Evolutionary conservation across 1,140 invertebrate species (phyloP).

Genomic region (Pseudomyrmex cubaensis): DNA sequence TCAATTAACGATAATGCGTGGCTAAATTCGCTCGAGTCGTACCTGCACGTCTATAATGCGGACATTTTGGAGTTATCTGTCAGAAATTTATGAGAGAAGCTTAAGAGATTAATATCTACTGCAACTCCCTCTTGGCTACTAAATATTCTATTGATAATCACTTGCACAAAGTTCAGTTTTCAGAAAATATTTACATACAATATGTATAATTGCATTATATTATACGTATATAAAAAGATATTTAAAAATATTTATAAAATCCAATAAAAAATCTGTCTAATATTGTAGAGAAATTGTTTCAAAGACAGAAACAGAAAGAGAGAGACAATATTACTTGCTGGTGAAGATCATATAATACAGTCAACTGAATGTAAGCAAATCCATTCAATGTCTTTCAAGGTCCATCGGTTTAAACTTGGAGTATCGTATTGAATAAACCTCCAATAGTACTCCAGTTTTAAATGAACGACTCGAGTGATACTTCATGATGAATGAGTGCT

Average conservation of each 20-base stretch:
- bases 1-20: constrained; percentile 53
- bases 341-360: neutral
- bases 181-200: neutral
- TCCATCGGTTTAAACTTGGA: constrained; percentile 38
- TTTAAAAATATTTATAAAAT: neutral
- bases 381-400: constrained; percentile 31
- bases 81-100: neutral
- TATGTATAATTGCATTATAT: neutral
- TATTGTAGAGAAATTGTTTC: neutral
- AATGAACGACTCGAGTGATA: constrained; percentile 36
- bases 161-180: neutral
- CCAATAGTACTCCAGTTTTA: constrained; percentile 9
- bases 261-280: neutral
- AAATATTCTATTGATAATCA: neutral
- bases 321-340: too few relatives aligned
- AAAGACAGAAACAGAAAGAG: neutral
- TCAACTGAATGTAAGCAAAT: constrained; percentile 25
- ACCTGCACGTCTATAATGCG: neutral
- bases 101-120: constrained; percentile 4
- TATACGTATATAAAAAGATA: neutral
- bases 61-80: neutral
- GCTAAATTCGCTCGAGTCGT: constrained; percentile 33
- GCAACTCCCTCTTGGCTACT: neutral
- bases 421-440: constrained; percentile 37
- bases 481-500: constrained; percentile 57